Percentiles rank a stretch among this genome's conserved stretches.
These are phyloP conservation scores for Helogale parvula DNA, from an alignment of 2,113 vertebrate genomes.

Conservation along the genomic window DNA sequence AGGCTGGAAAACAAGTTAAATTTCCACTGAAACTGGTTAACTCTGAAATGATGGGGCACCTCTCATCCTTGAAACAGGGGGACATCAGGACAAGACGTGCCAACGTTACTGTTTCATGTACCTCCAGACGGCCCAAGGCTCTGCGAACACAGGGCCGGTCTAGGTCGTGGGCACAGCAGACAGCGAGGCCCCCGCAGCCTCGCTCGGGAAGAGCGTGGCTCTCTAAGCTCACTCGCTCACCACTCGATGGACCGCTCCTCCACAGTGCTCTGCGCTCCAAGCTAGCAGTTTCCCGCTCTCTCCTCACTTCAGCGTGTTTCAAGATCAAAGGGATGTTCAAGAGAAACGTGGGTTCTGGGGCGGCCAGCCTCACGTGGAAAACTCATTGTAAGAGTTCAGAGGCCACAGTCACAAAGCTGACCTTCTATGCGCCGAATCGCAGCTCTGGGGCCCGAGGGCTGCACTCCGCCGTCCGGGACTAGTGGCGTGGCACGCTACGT, in stretches of 20 bases:
- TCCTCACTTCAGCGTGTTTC: not conserved
- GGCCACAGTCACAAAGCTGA: not conserved
- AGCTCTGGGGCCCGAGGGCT: too few species aligned
- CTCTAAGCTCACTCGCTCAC: not conserved
- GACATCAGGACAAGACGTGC: not conserved
- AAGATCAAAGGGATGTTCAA: not conserved
- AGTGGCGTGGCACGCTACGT: too few species aligned
- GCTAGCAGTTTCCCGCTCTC: not conserved
- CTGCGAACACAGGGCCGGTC: not conserved
- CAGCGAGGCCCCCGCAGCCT: not conserved
- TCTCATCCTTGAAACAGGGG: not conserved
- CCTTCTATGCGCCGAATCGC: not conserved
- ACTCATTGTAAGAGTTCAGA: not conserved
- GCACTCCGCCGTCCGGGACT: not conserved
- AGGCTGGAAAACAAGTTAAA: not conserved
- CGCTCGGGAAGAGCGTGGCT: not conserved
- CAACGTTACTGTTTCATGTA: not conserved
- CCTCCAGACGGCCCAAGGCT: not conserved
- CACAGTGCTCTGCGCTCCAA: rapidly evolving
- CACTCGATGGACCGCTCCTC: too few species aligned
- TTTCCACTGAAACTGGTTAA: not conserved
- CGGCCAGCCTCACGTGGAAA: too few species aligned
- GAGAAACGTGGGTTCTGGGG: not conserved
- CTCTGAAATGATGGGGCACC: not conserved
- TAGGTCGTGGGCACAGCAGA: rapidly evolving